Conservation (phyloP, 1,140 invertebrate species). For the Drosophila nikananu region DNA sequence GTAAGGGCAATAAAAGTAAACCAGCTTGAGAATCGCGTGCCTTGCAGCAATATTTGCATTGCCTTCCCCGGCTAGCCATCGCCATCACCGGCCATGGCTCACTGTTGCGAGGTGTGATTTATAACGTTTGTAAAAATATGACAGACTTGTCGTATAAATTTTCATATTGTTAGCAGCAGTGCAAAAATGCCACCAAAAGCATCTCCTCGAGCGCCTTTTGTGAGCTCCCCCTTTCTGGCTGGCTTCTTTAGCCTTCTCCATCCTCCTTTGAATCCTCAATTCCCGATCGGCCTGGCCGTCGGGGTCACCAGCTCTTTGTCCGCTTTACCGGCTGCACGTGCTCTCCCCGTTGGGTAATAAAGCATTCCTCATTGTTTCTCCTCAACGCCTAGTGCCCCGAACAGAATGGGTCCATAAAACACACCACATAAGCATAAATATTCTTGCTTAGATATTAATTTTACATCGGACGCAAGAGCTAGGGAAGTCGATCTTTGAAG, state of each 20-base stretch:
- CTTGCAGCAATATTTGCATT: conserved; percentile 81
- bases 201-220: conserved; percentile 46
- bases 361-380: conserved; percentile 49
- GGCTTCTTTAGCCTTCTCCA: background rate
- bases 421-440: conserved; percentile 26
- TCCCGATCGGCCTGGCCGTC: conserved; percentile 36
- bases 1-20: conserved; percentile 64
- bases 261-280: conserved; percentile 23
- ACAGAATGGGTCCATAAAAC: conserved; percentile 43
- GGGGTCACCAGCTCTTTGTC: conserved; percentile 43
- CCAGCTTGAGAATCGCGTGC: conserved; percentile 67
- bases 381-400: conserved; percentile 25
- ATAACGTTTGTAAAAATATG: conserved; percentile 84
- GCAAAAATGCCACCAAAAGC: conserved; percentile 62
- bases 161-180: conserved; percentile 77
- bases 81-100: conserved; percentile 46
- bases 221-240: conserved; percentile 14
- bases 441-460: conserved; percentile 46
- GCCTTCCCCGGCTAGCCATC: conserved; percentile 34
- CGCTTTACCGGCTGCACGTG: conserved; percentile 52
- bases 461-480: conserved; percentile 4
- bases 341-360: conserved; percentile 42
- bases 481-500: background rate
- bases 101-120: conserved; percentile 72
- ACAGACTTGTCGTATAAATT: conserved; percentile 83